Evolutionary conservation across 2,113 vertebrate genomes (phyloP), one percentile per base, ranked within the genome.

Genomic region (Dasyprocta punctata): DNA sequence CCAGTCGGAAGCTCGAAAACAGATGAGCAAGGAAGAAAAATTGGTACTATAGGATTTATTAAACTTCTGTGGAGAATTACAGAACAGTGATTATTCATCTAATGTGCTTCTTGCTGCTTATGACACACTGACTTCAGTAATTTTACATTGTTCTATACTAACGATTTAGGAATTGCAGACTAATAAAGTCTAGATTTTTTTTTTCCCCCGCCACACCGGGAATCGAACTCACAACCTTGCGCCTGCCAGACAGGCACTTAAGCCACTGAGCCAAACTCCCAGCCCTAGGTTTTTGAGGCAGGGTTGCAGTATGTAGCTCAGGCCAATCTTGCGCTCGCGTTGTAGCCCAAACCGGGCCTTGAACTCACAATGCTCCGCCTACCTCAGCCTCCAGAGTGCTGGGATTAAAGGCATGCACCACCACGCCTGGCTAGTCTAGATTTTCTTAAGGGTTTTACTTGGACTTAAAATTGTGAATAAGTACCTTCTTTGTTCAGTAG

Each of bases 11-110:
- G 99, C 99, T 97, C 99, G 99, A 97, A 99, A 99, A 98, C 99
- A 99, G 98, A 99, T 99, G 99, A 99, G 99, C 87, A 99, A 99
- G 98, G 99, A 99, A 82, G 99, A 99, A 89, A 99, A 99, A 98
- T 99, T 98, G 99, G 99, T 99, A 98, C 85, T 88, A 33, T 17
- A 58, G 60, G 91, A 86, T 89, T 92, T 96, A 71, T 65, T 86
- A 93, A 96, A 54, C 38, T 26, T 88, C n/a, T 67, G 4, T 67
- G 4, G 36, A 67, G 20, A 85, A 88, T 85, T 89, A 71, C 89
- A 67, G 30, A 71, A 60, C 91, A 73, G n/a, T 91, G 54, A 89
- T 91, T 88, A 20, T 67, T 83, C 36, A 58, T 87, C 61, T 87
- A 54, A 58, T 69, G 90, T 90, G 89, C 30, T 94, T 96, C 49